Base-by-base conservation (phyloP, 2,113 vertebrate genomes). In the Donacobius atricapilla region DNA sequence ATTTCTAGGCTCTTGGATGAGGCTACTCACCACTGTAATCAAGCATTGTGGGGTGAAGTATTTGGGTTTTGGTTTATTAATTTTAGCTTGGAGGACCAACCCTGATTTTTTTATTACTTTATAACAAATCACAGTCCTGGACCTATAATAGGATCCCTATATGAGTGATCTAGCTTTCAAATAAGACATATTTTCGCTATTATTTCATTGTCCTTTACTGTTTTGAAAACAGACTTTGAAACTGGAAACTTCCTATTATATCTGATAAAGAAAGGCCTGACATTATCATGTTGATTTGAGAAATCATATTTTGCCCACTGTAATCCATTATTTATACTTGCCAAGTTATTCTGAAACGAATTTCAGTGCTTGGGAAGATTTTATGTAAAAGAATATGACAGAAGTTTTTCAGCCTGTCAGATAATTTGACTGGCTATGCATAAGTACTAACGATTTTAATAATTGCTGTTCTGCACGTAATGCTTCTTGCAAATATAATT, bases 341-440 rank as follows among this genome's bases (percentile, higher is more conserved):
- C 18, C 50, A 90, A 77, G 16, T 20, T 77, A 83, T 96, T 92
- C 44, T 86, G 71, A 92, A 93, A 83, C 31, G 63, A 61, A 70
- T 81, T 89, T 83, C 39, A 86, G 12, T 83, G 42, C 23, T 83
- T 50, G 66, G 30, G n/a, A 92, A 83, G 21, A 58, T 86, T 77
- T 92, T 81, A 25, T 87, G 24, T 63, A 68, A 86, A 53, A 33
- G n/a, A 80, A 69, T 88, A 88, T 96, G 75, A 92, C 79, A 88
- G 57, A 81, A 81, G 40, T 58, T 92, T 95, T 94, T 85, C 88
- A 94, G 64, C n/a, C 53, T 92, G 66, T 93, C 90, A 81, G 68
- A 56, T 84, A 90, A 83, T 95, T 92, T 96, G 56, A 83, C 89
- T 61, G 15, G 27, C 69, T 92, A 42, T 64, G 35, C 63, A 71